Evolutionary conservation across 2,113 vertebrate species (phyloP).

Genomic region (Scalopus aquaticus): DNA sequence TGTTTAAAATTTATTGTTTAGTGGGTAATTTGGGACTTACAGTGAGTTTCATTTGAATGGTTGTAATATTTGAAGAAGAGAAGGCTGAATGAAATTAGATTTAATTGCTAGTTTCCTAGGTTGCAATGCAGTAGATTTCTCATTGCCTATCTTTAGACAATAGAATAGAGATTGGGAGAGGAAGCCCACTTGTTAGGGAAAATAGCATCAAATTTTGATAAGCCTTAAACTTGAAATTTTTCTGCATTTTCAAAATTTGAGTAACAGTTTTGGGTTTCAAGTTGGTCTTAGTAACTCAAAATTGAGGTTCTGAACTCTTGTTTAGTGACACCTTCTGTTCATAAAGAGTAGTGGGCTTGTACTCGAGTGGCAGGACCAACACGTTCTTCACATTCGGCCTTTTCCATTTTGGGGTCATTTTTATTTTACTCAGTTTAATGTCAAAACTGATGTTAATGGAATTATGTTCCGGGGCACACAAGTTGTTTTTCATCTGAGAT

Average conservation of each 20-base stretch:
- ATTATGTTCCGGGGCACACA: not conserved
- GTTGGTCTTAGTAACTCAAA: not conserved
- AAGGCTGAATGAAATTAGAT: not conserved
- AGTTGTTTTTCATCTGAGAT: slow-evolving; percentile 16
- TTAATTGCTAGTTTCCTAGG: not conserved
- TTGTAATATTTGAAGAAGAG: slow-evolving; percentile 29
- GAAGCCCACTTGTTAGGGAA: slow-evolving; percentile 57
- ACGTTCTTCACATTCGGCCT: not conserved
- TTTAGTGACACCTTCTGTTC: not conserved
- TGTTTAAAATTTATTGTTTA: not conserved
- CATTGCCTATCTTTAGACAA: not conserved
- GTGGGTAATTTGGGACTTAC: not conserved
- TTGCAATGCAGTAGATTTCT: not conserved
- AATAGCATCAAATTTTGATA: slow-evolving; percentile 66
- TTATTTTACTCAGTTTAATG: slow-evolving; percentile 15
- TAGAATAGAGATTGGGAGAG: not conserved
- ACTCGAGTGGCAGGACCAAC: not conserved
- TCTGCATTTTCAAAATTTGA: slow-evolving; percentile 38
- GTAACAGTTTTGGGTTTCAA: not conserved
- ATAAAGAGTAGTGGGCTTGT: not conserved
- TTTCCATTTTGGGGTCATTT: slow-evolving; percentile 1
- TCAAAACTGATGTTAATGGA: slow-evolving; percentile 29
- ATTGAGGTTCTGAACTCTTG: not conserved
- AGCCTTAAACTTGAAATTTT: slow-evolving; percentile 64
- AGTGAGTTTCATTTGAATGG: slow-evolving; percentile 27